These are phyloP conservation scores for Lamellibrachia luymesi DNA, from an alignment of 1,140 invertebrate species.

Conservation along the genomic window DNA sequence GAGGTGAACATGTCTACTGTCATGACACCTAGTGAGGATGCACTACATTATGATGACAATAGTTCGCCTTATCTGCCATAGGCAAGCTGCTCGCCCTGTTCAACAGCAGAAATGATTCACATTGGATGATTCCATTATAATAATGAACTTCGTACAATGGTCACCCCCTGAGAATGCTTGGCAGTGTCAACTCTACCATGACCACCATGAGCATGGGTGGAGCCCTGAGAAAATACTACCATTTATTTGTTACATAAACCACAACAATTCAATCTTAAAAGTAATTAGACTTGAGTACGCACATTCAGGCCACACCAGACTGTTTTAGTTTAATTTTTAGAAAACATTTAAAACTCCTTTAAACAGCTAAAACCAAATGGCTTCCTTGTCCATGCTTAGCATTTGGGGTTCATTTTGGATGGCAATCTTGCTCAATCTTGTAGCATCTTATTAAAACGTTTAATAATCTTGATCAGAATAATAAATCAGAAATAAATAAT, in stretches of 20 bases:
- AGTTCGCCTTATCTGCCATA: neutral
- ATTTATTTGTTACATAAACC: neutral
- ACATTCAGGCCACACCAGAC: neutral
- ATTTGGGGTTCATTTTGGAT: neutral
- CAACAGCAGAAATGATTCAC: neutral
- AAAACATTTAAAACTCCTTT: too few relatives aligned
- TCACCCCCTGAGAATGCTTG: neutral
- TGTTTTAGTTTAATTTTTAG: neutral
- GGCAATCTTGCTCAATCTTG: neutral
- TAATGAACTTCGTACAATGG: neutral
- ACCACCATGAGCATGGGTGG: neutral
- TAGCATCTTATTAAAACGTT: neutral
- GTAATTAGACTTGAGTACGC: neutral
- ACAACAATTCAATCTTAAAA: neutral
- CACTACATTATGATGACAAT: neutral
- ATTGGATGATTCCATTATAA: neutral
- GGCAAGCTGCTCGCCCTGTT: neutral
- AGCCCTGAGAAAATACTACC: neutral
- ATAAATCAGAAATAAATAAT: neutral
- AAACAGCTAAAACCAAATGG: neutral
- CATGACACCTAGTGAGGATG: neutral
- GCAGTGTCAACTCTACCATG: neutral
- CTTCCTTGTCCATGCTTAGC: neutral
- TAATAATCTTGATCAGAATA: neutral
- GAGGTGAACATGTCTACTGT: neutral